Percentiles rank a stretch among this genome's conserved stretches.
phyloP scores from a whole-genome alignment of 2,113 vertebrate genomes.

The Ictalurus punctatus region DNA sequence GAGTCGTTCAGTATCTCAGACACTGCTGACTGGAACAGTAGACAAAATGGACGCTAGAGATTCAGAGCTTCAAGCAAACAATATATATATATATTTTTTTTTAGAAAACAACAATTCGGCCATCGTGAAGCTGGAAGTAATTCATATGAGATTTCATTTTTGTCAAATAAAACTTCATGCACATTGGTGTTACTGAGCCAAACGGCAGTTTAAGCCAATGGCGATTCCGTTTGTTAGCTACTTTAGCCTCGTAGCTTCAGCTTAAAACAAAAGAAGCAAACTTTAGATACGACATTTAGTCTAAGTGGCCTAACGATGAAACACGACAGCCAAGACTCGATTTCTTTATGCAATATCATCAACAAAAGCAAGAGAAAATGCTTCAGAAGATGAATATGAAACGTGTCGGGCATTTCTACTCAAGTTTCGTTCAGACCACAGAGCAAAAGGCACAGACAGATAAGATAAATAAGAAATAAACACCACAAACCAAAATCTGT shows the following conservation, averaged over 20 bases:
- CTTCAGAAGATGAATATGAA: background rate
- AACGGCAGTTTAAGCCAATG: too few relatives aligned
- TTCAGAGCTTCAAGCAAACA: background rate
- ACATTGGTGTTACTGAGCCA: background rate
- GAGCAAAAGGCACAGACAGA: background rate
- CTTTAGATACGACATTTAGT: background rate
- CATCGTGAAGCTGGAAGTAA: background rate
- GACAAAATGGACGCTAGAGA: background rate
- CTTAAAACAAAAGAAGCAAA: background rate
- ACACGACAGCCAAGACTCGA: background rate
- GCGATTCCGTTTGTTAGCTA: background rate
- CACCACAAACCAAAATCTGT: constrained; percentile 16
- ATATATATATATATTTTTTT: too few relatives aligned
- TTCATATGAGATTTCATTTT: background rate
- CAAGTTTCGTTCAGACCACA: background rate
- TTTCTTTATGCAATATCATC: background rate
- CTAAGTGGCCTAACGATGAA: background rate
- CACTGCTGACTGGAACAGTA: background rate
- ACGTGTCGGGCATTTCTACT: background rate
- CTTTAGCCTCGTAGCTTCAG: background rate
- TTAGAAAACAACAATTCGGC: background rate
- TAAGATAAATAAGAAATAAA: background rate
- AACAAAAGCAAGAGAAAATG: too few relatives aligned
- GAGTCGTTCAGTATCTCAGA: background rate
- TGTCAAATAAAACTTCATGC: background rate